Conservation (phyloP, 2,797 vertebrate genomes). For the Clarias fuscus region DNA sequence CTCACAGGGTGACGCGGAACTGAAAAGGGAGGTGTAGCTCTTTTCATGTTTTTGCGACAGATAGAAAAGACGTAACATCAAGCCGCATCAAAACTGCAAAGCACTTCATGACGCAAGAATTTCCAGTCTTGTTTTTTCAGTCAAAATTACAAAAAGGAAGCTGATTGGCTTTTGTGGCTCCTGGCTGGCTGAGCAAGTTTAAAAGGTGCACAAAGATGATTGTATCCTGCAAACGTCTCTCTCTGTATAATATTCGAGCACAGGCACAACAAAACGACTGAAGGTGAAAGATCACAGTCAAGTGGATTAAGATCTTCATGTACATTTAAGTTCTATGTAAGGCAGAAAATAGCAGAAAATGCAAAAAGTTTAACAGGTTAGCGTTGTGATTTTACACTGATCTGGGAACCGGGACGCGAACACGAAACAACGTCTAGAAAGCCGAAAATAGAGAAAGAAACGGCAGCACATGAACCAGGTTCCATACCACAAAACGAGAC, state of each 20-base stretch:
- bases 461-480: constrained; percentile 27
- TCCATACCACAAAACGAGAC: background rate
- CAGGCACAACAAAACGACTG: constrained; percentile 16
- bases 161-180: constrained; percentile 19
- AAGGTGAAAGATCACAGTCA: constrained; percentile 53
- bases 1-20: background rate
- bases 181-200: background rate
- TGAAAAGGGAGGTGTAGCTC: background rate
- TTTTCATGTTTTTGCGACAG: background rate
- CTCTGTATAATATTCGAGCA: background rate
- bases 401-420: background rate
- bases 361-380: constrained; percentile 39
- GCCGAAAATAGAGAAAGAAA: background rate
- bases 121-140: background rate
- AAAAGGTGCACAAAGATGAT: constrained; percentile 45
- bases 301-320: constrained; percentile 40
- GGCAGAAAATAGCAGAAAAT: constrained; percentile 56
- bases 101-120: background rate
- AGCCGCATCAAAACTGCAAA: background rate
- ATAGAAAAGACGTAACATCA: background rate
- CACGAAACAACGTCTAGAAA: background rate
- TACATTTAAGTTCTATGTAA: constrained; percentile 46
- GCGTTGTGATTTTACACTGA: background rate
- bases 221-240: constrained; percentile 20
- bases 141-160: constrained; percentile 4